phyloP scores from a whole-genome alignment of 1,140 invertebrate species.

The Euschistus heros region DNA sequence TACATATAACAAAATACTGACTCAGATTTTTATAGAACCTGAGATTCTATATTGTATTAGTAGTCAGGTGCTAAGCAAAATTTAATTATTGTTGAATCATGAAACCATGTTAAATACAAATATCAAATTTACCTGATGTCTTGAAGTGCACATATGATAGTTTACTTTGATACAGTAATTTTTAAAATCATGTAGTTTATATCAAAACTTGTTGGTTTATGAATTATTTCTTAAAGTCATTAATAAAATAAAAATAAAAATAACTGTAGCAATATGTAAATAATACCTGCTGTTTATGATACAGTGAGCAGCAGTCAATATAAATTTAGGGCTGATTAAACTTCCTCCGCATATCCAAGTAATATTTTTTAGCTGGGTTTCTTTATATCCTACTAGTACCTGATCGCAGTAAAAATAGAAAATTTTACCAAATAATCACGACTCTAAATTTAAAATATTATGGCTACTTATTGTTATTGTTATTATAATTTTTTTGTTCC shows the following conservation, averaged over 20 bases:
- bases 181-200: background rate
- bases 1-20: too few species aligned
- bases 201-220: background rate
- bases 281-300: conserved; percentile 5
- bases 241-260: background rate
- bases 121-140: background rate
- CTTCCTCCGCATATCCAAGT: conserved; percentile 37
- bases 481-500: too few species aligned
- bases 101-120: too few species aligned
- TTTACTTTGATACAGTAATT: background rate
- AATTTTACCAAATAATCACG: too few species aligned
- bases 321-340: conserved; percentile 39
- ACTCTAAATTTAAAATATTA: too few species aligned
- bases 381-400: conserved; percentile 32
- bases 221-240: background rate
- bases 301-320: conserved; percentile 43
- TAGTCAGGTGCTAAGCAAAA: too few species aligned
- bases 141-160: background rate
- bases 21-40: too few species aligned
- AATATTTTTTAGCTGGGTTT: conserved; percentile 2
- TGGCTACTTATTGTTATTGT: too few species aligned
- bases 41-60: too few species aligned
- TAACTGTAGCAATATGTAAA: background rate
- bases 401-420: conserved; percentile 4
- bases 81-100: too few species aligned